These are phyloP conservation scores for Melanotaenia nigrans DNA, from an alignment of 2,797 vertebrate species.

Conservation along the genomic window DNA sequence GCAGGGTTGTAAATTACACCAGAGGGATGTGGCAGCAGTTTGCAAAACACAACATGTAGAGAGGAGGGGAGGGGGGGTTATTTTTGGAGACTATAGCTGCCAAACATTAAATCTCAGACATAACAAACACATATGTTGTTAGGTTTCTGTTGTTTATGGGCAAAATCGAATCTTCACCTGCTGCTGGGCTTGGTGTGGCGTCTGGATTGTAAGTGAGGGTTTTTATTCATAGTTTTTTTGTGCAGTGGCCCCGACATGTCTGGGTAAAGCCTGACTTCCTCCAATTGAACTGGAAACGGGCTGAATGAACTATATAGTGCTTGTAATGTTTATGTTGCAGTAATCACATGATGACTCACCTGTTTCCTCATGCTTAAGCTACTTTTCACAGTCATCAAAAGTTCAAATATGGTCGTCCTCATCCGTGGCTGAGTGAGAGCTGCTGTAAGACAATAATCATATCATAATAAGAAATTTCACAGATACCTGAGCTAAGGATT, in stretches of 20 bases:
- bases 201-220: background rate
- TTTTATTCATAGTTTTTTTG: slow-evolving; percentile 11
- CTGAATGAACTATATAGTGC: slow-evolving; percentile 14
- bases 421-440: background rate
- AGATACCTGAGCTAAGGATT: slow-evolving; percentile 3
- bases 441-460: background rate
- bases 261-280: slow-evolving; percentile 42
- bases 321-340: slow-evolving; percentile 22
- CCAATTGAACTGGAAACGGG: slow-evolving; percentile 26
- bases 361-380: slow-evolving; percentile 20
- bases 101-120: slow-evolving; percentile 49
- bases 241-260: slow-evolving; percentile 34
- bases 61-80: slow-evolving; percentile 13
- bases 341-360: slow-evolving; percentile 48
- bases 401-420: slow-evolving; percentile 18
- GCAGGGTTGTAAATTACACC: slow-evolving; percentile 39
- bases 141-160: slow-evolving; percentile 28
- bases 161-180: slow-evolving; percentile 26
- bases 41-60: slow-evolving; percentile 18
- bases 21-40: slow-evolving; percentile 42
- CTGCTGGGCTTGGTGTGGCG: slow-evolving; percentile 12
- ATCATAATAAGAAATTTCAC: slow-evolving; percentile 10
- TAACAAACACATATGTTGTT: slow-evolving; percentile 34
- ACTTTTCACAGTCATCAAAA: slow-evolving; percentile 1
- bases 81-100: slow-evolving; percentile 36